A percentile compares a stretch with the other conserved stretches of the same genome.
Conservation (phyloP, 2,797 vertebrate species). For the Fundulus diaphanus region DNA sequence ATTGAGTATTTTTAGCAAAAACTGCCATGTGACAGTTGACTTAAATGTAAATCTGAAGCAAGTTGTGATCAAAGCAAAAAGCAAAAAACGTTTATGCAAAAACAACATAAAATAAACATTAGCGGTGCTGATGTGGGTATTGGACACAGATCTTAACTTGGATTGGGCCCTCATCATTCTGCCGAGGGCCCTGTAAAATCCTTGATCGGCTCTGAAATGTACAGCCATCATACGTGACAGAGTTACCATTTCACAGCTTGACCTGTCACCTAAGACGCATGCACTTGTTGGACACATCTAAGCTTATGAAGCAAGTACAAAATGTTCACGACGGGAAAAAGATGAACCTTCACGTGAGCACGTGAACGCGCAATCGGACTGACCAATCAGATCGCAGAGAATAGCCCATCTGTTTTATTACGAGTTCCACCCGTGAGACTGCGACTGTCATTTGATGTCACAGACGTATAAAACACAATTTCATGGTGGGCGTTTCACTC, state of each 20-base stretch:
- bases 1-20: no score
- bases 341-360: conserved; percentile 60
- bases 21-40: not conserved
- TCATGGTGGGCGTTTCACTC: rapidly evolving
- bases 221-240: not conserved
- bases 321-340: conserved; percentile 67
- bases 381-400: conserved; percentile 65
- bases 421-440: not conserved
- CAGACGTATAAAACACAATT: rapidly evolving
- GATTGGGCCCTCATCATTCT: not conserved
- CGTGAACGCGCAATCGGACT: conserved; percentile 56
- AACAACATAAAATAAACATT: not conserved
- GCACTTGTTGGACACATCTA: conserved; percentile 22
- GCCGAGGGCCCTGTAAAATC: not conserved
- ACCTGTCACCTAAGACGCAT: not conserved
- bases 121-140: not conserved
- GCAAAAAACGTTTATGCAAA: not conserved
- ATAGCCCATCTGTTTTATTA: not conserved
- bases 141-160: not conserved
- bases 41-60: not conserved
- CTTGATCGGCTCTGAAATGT: not conserved
- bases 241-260: not conserved
- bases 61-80: not conserved
- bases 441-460: not conserved
- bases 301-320: conserved; percentile 52